Evolutionary conservation across 2,888 invertebrate genomes (phyloP).

Genomic region (Phasia obesa): DNA sequence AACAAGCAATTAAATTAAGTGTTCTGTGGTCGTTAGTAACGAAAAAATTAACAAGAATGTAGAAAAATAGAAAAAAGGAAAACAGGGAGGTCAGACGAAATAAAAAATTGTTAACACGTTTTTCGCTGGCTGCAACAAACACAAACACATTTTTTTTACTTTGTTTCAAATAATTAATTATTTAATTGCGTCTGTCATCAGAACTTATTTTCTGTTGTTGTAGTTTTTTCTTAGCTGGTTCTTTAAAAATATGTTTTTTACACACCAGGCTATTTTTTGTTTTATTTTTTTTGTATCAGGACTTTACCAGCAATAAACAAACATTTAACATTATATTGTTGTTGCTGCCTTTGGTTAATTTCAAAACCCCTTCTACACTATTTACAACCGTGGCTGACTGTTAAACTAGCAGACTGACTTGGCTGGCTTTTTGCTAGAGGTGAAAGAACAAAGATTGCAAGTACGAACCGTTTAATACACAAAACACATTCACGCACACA

Average conservation of each 20-base stretch:
- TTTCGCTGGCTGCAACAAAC: neutral
- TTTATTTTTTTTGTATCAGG: too few species aligned
- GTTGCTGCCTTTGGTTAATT: conserved; percentile 29
- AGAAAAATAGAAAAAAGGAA: neutral
- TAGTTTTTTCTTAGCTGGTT: conserved; percentile 6
- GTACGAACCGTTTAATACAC: neutral
- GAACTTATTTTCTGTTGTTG: too few species aligned
- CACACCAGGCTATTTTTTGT: too few species aligned
- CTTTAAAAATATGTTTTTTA: neutral
- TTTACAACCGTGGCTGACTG: too few species aligned
- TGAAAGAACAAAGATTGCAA: conserved; percentile 21
- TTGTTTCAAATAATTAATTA: conserved; percentile 67
- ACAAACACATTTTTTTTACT: conserved; percentile 42
- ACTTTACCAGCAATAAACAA: too few species aligned
- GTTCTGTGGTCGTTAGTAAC: neutral
- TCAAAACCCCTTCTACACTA: neutral
- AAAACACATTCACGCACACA: neutral
- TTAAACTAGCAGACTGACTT: neutral
- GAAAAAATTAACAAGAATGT: conserved; percentile 33
- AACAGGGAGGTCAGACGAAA: neutral
- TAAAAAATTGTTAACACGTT: conserved; percentile 25
- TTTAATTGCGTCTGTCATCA: conserved; percentile 67
- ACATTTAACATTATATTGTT: neutral
- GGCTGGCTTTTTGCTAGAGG: neutral
- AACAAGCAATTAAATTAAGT: conserved; percentile 64